Percentiles rank a stretch among this genome's conserved stretches.
Conservation (phyloP, 2,113 vertebrate genomes). For the Tetrax tetrax region DNA sequence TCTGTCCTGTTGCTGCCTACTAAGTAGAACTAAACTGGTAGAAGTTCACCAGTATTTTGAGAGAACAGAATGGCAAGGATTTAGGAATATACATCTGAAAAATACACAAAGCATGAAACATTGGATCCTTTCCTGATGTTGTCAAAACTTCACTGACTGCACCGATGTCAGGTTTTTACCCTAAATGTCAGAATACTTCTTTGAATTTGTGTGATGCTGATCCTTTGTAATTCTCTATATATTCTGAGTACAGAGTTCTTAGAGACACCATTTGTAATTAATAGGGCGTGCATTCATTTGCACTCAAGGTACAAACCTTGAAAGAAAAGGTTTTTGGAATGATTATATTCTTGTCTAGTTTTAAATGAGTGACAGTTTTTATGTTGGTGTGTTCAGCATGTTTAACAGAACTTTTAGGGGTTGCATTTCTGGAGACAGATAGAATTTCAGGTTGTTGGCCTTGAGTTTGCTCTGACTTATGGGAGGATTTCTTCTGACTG, state of each 20-base stretch:
- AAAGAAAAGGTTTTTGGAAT: not conserved
- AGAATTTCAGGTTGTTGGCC: not conserved
- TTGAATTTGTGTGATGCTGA: not conserved
- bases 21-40: not conserved
- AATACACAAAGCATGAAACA: not conserved
- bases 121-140: not conserved
- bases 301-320: not conserved
- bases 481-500: not conserved
- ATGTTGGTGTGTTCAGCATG: not conserved
- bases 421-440: not conserved
- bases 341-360: not conserved
- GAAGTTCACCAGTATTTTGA: not conserved
- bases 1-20: not conserved
- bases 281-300: not conserved
- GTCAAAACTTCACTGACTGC: not conserved
- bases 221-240: not conserved
- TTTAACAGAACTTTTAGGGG: not conserved
- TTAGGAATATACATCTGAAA: not conserved
- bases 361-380: not conserved
- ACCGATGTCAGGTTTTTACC: not conserved
- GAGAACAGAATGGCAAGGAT: not conserved
- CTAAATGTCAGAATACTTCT: not conserved
- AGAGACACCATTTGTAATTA: not conserved
- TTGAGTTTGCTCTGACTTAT: not conserved
- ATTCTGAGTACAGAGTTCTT: not conserved